Conservation (phyloP, 53 echinoderm and acorn worm genomes). For the Glandiceps talaboti region DNA sequence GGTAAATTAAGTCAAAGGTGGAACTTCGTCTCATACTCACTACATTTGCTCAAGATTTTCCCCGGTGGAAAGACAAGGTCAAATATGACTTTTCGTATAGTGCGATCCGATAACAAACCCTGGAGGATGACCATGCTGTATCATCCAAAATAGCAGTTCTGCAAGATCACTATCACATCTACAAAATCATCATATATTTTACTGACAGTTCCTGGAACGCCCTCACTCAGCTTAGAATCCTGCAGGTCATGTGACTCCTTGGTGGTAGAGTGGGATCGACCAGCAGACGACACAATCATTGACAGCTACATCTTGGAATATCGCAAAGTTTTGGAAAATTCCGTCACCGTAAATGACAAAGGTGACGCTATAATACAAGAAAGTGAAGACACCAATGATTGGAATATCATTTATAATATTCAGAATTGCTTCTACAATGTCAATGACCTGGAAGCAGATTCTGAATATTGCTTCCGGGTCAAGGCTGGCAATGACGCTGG, state of each 20-base stretch:
- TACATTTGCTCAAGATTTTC: no score
- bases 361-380: background rate
- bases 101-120: no score
- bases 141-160: no score
- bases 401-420: slow-evolving; percentile 34
- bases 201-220: slow-evolving; percentile 55
- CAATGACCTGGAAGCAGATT: slow-evolving; percentile 39
- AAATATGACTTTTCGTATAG: no score
- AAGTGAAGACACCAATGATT: slow-evolving; percentile 8
- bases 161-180: no score
- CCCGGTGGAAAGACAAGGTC: no score
- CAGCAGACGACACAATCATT: slow-evolving; percentile 35
- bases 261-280: slow-evolving; percentile 48
- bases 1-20: no score
- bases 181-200: no score
- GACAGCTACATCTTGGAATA: slow-evolving; percentile 67
- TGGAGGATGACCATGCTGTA: no score
- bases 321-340: slow-evolving; percentile 23
- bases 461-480: slow-evolving; percentile 55
- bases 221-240: slow-evolving; percentile 20
- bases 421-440: slow-evolving; percentile 25
- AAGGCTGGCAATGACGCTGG: slow-evolving; percentile 64
- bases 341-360: background rate
- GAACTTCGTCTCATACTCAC: no score
- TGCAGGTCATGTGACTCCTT: slow-evolving; percentile 35